A percentile compares a stretch with the other conserved stretches of the same genome.
These are phyloP conservation scores for Drosophila sordidula DNA, from an alignment of 2,888 invertebrate species.

Conservation along the genomic window DNA sequence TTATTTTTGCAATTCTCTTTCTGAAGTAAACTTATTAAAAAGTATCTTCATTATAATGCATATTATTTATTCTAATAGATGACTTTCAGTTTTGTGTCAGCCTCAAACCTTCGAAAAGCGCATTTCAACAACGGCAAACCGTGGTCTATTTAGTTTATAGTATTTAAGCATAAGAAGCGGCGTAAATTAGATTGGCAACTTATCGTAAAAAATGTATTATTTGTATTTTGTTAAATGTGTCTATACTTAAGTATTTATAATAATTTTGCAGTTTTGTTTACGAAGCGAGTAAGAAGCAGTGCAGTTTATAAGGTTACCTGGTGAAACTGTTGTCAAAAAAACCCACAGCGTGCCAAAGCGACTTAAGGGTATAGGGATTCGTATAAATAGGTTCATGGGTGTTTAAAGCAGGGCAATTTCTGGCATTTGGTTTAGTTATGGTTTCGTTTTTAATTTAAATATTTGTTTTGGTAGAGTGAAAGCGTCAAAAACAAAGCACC, in stretches of 20 bases:
- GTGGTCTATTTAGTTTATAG: background rate
- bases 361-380: constrained; percentile 79
- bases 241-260: constrained; percentile 41
- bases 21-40: too few species aligned
- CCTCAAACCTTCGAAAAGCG: constrained; percentile 4
- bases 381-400: constrained; percentile 46
- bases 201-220: constrained; percentile 27
- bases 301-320: constrained; percentile 87
- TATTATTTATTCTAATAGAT: too few species aligned
- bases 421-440: constrained; percentile 22
- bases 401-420: constrained; percentile 38
- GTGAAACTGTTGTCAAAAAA: constrained; percentile 87
- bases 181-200: constrained; percentile 57
- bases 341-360: constrained; percentile 89
- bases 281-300: constrained; percentile 86
- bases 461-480: constrained; percentile 36
- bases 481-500: constrained; percentile 73
- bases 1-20: too few species aligned
- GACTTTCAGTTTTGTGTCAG: background rate
- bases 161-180: constrained; percentile 31
- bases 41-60: too few species aligned
- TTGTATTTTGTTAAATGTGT: constrained; percentile 6
- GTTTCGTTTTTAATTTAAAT: constrained; percentile 36
- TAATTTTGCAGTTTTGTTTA: constrained; percentile 54
- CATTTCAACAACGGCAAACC: constrained; percentile 31